These are phyloP conservation scores for Dendrocopos noguchii DNA, from an alignment of 2,113 vertebrate species.

Conservation along the genomic window DNA sequence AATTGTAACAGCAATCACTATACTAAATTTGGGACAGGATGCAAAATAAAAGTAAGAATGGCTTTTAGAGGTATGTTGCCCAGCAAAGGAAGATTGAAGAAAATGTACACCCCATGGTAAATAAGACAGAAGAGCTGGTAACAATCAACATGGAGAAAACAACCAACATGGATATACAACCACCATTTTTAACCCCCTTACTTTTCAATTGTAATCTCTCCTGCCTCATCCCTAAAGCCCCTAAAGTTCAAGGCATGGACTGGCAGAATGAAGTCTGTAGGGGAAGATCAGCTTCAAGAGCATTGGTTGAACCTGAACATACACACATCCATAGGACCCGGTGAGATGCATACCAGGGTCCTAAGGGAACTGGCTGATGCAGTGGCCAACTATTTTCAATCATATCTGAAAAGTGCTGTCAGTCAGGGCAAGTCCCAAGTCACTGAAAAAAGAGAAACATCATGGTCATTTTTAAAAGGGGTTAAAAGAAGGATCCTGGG, in stretches of 20 bases:
- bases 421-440: not conserved
- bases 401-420: not conserved
- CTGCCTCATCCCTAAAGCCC: not conserved
- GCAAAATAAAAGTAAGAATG: not conserved
- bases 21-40: not conserved
- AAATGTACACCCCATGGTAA: not conserved
- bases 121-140: not conserved
- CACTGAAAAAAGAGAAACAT: not conserved
- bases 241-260: not conserved
- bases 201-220: not conserved
- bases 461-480: not conserved
- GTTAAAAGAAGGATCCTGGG: not conserved
- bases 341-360: not conserved
- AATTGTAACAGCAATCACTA: not conserved
- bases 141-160: not conserved
- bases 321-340: not conserved
- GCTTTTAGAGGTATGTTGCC: not conserved
- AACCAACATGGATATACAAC: too few relatives aligned
- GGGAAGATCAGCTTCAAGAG: not conserved
- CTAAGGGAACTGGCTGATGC: not conserved
- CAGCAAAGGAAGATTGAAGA: not conserved
- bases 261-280: not conserved
- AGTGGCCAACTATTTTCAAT: not conserved
- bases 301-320: not conserved
- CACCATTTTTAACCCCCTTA: not conserved